Evolutionary conservation across 92 coral and sea anemone genomes (phyloP).

Genomic region (Metridium senile): DNA sequence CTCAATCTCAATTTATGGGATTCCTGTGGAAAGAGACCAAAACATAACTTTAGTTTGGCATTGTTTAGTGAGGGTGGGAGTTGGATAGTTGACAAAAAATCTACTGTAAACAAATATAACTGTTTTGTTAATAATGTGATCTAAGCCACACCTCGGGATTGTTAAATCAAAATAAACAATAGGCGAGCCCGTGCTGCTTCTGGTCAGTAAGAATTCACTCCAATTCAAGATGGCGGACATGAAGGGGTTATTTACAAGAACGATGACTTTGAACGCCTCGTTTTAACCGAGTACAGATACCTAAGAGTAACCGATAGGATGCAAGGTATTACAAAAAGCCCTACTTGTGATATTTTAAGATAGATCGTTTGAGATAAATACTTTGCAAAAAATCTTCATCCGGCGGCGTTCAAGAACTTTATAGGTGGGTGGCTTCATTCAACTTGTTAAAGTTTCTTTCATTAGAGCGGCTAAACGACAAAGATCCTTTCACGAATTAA

Average conservation of each 20-base stretch:
- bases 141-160: no score
- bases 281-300: not conserved
- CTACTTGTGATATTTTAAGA: not conserved
- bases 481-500: not conserved
- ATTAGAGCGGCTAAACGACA: not conserved
- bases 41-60: no score
- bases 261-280: slow-evolving; percentile 17
- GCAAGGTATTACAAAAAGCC: slow-evolving; percentile 15
- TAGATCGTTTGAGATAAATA: not conserved
- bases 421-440: slow-evolving; percentile 5
- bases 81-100: no score
- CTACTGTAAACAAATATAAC: no score
- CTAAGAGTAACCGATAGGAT: slow-evolving; percentile 7
- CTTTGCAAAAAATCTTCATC: not conserved
- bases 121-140: no score
- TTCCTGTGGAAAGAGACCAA: no score
- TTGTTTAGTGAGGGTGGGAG: no score
- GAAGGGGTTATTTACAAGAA: slow-evolving; percentile 43
- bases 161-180: not conserved
- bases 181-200: not conserved
- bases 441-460: not conserved
- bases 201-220: slow-evolving; percentile 8
- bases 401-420: not conserved
- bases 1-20: no score
- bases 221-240: slow-evolving; percentile 52